Evolutionary conservation across 1,140 invertebrate species (phyloP).

Genomic region (Phthorimaea operculella): DNA sequence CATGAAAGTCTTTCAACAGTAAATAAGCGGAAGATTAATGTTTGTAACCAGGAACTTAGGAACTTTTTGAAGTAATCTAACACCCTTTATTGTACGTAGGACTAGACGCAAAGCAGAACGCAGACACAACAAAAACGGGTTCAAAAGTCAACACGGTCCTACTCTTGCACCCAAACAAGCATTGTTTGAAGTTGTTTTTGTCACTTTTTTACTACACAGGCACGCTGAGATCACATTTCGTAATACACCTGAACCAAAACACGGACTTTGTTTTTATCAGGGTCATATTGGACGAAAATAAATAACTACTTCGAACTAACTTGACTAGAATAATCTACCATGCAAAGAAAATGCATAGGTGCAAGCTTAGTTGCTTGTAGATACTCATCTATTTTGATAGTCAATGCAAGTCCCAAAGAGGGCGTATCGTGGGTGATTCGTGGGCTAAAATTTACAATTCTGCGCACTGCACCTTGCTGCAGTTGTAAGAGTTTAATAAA

Average conservation of each 20-base stretch:
- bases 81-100: neutral
- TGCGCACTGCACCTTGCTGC: slow-evolving; percentile 2
- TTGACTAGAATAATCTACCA: too few species aligned
- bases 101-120: slow-evolving; percentile 15
- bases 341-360: too few species aligned
- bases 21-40: too few species aligned
- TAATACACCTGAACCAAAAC: neutral
- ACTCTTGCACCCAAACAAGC: slow-evolving; percentile 16
- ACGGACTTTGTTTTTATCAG: slow-evolving; percentile 3
- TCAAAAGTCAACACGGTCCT: neutral
- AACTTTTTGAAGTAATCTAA: too few species aligned
- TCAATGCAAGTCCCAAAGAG: slow-evolving; percentile 21
- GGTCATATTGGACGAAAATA: too few species aligned
- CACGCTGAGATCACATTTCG: neutral
- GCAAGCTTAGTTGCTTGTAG: too few species aligned
- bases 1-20: too few species aligned
- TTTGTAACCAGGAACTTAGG: too few species aligned
- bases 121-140: slow-evolving; percentile 21
- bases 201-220: neutral
- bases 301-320: too few species aligned
- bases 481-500: too few species aligned
- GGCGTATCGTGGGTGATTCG: slow-evolving; percentile 27
- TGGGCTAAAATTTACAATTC: slow-evolving; percentile 26
- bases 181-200: slow-evolving; percentile 9
- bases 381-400: slow-evolving; percentile 9